Conservation (phyloP, 2,888 invertebrate species). For the Brachyptera putata region DNA sequence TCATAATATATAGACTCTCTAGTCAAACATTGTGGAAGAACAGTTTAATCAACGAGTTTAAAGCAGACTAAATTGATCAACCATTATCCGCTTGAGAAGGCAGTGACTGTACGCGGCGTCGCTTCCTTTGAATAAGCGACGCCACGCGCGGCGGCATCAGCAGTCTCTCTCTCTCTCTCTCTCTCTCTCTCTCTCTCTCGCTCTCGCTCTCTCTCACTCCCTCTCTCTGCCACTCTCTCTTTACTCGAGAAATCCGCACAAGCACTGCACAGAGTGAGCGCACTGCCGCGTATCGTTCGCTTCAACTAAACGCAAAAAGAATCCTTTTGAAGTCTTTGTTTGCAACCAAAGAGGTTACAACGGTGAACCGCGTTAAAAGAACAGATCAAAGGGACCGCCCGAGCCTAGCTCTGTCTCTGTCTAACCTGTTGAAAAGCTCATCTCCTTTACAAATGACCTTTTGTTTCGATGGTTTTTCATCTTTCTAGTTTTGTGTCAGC, state of each 20-base stretch:
- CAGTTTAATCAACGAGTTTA: too few relatives aligned
- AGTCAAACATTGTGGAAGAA: too few relatives aligned
- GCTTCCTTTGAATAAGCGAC: not conserved
- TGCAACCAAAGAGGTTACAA: slow-evolving; percentile 33
- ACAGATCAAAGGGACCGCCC: slow-evolving; percentile 21
- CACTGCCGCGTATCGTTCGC: not conserved
- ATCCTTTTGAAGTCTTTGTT: slow-evolving; percentile 33
- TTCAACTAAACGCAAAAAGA: slow-evolving; percentile 10
- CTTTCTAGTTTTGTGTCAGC: slow-evolving; percentile 7
- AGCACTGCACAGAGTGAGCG: not conserved
- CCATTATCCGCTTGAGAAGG: too few relatives aligned
- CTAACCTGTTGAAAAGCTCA: not conserved
- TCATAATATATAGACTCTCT: too few relatives aligned
- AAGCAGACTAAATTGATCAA: too few relatives aligned
- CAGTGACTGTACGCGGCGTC: not conserved
- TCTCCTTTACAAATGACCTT: slow-evolving; percentile 5
- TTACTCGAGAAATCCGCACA: not conserved
- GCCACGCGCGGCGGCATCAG: slow-evolving; percentile 6
- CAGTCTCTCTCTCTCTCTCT: too few relatives aligned
- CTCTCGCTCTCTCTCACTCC: too few relatives aligned
- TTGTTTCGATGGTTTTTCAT: not conserved
- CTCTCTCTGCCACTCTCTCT: not conserved
- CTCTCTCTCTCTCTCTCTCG: too few relatives aligned
- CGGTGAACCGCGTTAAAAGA: slow-evolving; percentile 30
- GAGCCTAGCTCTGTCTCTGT: slow-evolving; percentile 10